Evolutionary conservation across 2,888 invertebrate genomes (phyloP), one percentile per base, ranked within the genome.

Genomic region (Heliconius ismenius): DNA sequence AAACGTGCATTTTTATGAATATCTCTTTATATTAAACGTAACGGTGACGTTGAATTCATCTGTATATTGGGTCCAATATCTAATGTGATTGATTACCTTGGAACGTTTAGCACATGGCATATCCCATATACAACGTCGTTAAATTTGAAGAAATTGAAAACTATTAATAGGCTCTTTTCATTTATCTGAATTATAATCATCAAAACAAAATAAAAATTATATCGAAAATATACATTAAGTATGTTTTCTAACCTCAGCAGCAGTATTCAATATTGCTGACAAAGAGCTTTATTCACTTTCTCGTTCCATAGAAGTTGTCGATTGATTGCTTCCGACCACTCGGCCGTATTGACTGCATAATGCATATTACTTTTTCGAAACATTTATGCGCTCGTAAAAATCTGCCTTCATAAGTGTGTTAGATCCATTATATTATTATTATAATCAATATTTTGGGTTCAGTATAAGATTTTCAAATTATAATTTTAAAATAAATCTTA

Each of bases 271-370:
- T 54, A 54, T 54, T 54, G 49, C 28, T 69, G 54, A 54, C 54
- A 58, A 70, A 70, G 70, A 21, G 11, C 4, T 63, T 39, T 13
- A 43, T 63, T 73, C 43, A 43, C 63, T 63, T 62, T 39, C 39
- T 73, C 39, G 39, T 4, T 28, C 26, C 28, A 73, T 43, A 63
- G 63, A 73, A 73, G 62, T 63, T 43, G 43, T 43, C 73, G 73
- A 73, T 73, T 73, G 73, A 73, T 73, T 43, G 43, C 63, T 73
- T 73, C 73, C 73, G 62, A 73, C 39, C 73, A 73, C 73, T 73
- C 63, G 28, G n/a, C 39, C 26, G 73, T 73, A 73, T 73, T 73
- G 62, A 73, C 13, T 39, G 62, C 21, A 62, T 67, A 43, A 67
- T 60, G 60, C 43, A 58, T 70, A 49, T 70, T 58, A 70, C 32